Evolutionary conservation across 2,888 invertebrate species (phyloP).

Genomic region (Sabatieria punctata): DNA sequence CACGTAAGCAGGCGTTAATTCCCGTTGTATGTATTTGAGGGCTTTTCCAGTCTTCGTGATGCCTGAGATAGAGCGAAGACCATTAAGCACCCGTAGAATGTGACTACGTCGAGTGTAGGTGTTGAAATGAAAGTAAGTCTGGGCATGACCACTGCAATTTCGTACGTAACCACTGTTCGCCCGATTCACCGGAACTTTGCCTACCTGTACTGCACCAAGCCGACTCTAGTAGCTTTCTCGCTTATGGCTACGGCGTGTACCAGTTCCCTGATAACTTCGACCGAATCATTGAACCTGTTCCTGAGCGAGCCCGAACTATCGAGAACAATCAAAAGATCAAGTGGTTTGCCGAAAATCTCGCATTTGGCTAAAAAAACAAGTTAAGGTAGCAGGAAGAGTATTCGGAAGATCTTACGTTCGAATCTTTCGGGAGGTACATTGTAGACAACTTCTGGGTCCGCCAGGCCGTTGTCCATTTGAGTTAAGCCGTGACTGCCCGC

Average conservation of each 20-base stretch:
- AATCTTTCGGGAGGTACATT: not conserved
- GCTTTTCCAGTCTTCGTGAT: slow-evolving; percentile 28
- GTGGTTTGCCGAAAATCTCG: slow-evolving; percentile 22
- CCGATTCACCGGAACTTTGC: not conserved
- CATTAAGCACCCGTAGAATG: slow-evolving; percentile 19
- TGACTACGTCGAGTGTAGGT: slow-evolving; percentile 10
- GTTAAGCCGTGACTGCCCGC: too few relatives aligned
- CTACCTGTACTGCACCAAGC: slow-evolving; percentile 26
- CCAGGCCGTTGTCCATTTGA: not conserved
- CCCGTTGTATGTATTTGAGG: slow-evolving; percentile 21
- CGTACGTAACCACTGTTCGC: not conserved
- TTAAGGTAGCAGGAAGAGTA: not conserved
- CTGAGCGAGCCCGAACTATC: slow-evolving; percentile 26
- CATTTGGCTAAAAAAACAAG: slow-evolving; percentile 20
- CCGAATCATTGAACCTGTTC: slow-evolving; percentile 23
- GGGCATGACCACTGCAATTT: slow-evolving; percentile 3
- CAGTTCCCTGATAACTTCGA: slow-evolving; percentile 24
- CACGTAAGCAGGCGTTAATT: slow-evolving; percentile 17
- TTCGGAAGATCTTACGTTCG: not conserved
- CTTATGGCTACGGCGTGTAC: slow-evolving; percentile 25
- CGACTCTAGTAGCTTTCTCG: slow-evolving; percentile 22
- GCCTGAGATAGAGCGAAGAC: slow-evolving; percentile 24
- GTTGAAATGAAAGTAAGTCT: slow-evolving; percentile 10
- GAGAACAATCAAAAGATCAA: slow-evolving; percentile 25
- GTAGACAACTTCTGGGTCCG: slow-evolving; percentile 1